A percentile compares a stretch with the other conserved stretches of the same genome.
Conservation (phyloP, 2,113 vertebrate genomes). For the Amphiprion percula region DNA sequence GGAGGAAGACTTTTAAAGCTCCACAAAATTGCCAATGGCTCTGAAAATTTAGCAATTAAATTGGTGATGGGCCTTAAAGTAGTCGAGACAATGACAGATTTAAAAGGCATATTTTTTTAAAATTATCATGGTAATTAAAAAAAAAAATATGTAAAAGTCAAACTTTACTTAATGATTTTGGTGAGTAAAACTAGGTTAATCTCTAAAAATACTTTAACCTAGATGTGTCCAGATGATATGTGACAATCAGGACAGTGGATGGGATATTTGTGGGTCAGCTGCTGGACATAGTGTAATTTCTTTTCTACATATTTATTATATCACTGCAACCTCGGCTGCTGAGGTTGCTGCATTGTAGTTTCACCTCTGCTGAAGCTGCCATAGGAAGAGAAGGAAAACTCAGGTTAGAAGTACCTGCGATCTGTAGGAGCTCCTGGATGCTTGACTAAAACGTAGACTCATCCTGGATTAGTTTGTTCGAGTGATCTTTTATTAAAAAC, state of each 20-base stretch:
- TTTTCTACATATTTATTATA: not conserved
- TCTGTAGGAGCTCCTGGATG: not conserved
- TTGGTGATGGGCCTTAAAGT: too few species aligned
- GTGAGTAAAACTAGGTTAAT: too few species aligned
- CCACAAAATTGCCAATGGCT: not conserved
- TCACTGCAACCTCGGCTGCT: not conserved
- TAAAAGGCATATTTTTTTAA: too few species aligned
- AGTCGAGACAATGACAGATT: not conserved
- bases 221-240: too few species aligned
- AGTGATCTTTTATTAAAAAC: not conserved
- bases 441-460: not conserved
- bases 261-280: not conserved
- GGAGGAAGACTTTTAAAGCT: not conserved
- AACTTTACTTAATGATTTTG: too few species aligned
- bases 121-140: not conserved
- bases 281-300: not conserved
- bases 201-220: too few species aligned
- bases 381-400: not conserved
- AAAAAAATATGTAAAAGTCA: too few species aligned
- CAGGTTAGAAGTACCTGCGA: too few species aligned
- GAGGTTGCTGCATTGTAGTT: not conserved
- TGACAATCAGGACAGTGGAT: too few species aligned
- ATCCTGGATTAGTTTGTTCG: not conserved
- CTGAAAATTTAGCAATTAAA: slow-evolving; percentile 3
- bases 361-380: not conserved